These are phyloP conservation scores for Anguilla pacifica DNA, from an alignment of 2,797 vertebrate species.

Conservation along the genomic window DNA sequence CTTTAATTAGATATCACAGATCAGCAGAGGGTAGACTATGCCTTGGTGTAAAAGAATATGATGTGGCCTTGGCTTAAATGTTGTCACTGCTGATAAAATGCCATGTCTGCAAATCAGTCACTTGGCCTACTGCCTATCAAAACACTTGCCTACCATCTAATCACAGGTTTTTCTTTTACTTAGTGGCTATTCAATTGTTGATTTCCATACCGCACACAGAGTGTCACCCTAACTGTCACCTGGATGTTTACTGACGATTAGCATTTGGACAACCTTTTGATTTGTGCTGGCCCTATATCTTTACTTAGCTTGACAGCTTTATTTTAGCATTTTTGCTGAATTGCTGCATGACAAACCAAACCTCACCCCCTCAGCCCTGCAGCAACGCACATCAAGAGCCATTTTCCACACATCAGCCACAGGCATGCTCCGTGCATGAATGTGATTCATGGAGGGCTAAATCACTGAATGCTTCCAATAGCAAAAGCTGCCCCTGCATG, in stretches of 20 bases:
- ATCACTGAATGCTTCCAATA: slow-evolving; percentile 7
- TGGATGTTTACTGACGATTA: background rate
- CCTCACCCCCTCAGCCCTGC: background rate
- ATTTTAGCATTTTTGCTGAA: background rate
- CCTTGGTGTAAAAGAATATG: background rate
- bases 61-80: background rate
- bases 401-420: slow-evolving; percentile 3
- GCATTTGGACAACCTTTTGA: background rate
- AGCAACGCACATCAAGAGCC: background rate
- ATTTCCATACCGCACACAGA: background rate
- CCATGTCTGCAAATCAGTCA: background rate
- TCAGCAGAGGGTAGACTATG: background rate
- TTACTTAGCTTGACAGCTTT: background rate
- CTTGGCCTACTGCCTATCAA: background rate
- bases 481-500: background rate
- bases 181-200: background rate
- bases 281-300: background rate
- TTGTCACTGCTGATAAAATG: background rate
- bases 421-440: background rate
- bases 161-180: background rate
- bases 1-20: background rate
- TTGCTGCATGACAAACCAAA: background rate
- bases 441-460: background rate
- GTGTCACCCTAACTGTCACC: background rate
- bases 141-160: background rate